phyloP scores from a whole-genome alignment of 1,140 invertebrate genomes.

The Drosophila oshimai region DNA sequence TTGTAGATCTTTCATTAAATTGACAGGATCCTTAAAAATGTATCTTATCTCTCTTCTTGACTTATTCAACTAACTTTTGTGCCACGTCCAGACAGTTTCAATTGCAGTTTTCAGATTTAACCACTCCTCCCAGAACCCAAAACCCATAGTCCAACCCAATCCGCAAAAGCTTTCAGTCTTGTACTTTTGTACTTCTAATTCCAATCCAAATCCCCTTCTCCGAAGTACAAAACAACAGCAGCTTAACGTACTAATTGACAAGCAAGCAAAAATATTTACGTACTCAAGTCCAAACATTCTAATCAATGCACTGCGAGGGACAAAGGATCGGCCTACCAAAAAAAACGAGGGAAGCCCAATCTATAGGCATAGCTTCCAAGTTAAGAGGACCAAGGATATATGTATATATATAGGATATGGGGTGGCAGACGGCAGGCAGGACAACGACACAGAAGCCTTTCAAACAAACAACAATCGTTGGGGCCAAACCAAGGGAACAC shows the following conservation, averaged over 20 bases:
- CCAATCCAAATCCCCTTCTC: not conserved
- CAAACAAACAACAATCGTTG: conserved; percentile 69
- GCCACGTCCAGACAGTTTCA: not conserved
- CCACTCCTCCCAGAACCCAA: not conserved
- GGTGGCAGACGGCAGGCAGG: conserved; percentile 3
- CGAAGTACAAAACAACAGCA: conserved; percentile 18
- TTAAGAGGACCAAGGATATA: not conserved
- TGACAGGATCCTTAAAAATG: too few relatives aligned
- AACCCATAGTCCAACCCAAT: not conserved
- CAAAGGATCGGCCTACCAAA: conserved; percentile 20
- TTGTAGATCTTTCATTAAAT: not conserved
- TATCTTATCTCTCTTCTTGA: not conserved
- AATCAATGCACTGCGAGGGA: conserved; percentile 68
- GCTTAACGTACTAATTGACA: conserved; percentile 78
- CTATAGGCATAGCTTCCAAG: not conserved
- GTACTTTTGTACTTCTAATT: conserved; percentile 14
- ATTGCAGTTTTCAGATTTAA: not conserved
- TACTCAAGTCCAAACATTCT: conserved; percentile 81
- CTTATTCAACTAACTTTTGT: not conserved
- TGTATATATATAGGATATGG: conserved; percentile 2
- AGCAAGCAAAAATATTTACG: conserved; percentile 80
- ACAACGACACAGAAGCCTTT: conserved; percentile 54
- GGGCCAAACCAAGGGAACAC: too few relatives aligned
- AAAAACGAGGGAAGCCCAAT: not conserved
- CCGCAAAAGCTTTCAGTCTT: conserved; percentile 16